Conservation (phyloP, 1,140 invertebrate genomes). For the Brevipalpus yothersi region DNA sequence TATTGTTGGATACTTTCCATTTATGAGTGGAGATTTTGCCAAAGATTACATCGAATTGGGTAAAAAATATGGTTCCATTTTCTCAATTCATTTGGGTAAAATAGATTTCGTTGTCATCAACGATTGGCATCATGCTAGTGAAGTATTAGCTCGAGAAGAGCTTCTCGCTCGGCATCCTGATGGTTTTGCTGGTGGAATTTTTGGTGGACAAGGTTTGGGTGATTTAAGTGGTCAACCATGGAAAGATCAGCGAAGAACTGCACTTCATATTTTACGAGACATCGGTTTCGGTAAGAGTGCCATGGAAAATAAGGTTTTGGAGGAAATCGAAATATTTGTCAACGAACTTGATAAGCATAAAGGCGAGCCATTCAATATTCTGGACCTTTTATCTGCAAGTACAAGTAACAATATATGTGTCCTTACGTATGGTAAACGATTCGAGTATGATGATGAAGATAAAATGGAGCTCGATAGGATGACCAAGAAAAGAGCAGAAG, state of each 20-base stretch:
- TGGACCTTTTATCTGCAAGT: constrained; percentile 3
- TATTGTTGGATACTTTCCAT: not conserved
- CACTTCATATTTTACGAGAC: constrained; percentile 35
- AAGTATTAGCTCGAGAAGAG: constrained; percentile 9
- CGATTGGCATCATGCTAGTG: constrained; percentile 9
- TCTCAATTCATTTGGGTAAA: too few species aligned
- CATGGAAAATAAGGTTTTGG: constrained; percentile 28
- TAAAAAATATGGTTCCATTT: not conserved
- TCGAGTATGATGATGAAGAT: constrained; percentile 8
- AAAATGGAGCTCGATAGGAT: constrained; percentile 5
- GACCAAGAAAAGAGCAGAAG: not conserved
- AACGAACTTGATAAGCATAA: constrained; percentile 2
- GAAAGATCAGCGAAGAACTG: constrained; percentile 44
- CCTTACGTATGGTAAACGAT: constrained; percentile 10
- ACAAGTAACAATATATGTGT: constrained; percentile 9
- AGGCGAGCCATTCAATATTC: constrained; percentile 3
- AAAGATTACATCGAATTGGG: not conserved
- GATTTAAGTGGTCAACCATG: constrained; percentile 31
- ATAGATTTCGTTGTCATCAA: constrained; percentile 10
- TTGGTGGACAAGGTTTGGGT: not conserved
- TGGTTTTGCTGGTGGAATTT: not conserved
- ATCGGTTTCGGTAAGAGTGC: constrained; percentile 43
- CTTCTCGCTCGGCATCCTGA: constrained; percentile 1
- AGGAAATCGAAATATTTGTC: constrained; percentile 10
- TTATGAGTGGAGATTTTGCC: not conserved